Conservation (phyloP, 2,113 vertebrate genomes). For the Saccopteryx leptura region DNA sequence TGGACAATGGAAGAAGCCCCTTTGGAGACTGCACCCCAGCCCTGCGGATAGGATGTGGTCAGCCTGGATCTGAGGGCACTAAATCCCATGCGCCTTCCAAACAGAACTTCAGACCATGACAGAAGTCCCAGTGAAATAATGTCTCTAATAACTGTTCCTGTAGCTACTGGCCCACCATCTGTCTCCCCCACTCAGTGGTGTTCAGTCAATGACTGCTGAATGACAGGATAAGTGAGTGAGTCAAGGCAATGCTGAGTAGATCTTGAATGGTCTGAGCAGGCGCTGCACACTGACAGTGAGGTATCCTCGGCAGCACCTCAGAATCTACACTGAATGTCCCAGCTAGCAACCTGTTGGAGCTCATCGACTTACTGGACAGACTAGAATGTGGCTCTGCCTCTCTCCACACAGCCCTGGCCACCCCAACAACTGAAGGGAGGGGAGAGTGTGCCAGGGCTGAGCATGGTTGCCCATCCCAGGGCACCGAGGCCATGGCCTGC, state of each 20-base stretch:
- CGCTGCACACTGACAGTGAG: no score
- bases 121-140: not conserved
- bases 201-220: not conserved
- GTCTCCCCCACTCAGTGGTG: not conserved
- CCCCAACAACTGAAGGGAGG: not conserved
- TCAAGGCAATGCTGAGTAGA: accelerated
- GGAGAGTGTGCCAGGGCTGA: not conserved
- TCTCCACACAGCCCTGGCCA: not conserved
- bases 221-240: not conserved
- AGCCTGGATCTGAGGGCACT: not conserved
- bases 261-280: not conserved
- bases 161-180: not conserved
- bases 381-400: not conserved
- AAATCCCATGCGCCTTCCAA: not conserved
- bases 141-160: not conserved
- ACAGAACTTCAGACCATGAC: not conserved
- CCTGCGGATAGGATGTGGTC: no score
- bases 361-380: not conserved
- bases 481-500: not conserved
- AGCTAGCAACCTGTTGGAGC: not conserved
- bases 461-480: accelerated
- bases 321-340: accelerated
- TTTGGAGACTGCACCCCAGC: accelerated
- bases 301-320: not conserved
- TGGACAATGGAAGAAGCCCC: not conserved